Evolutionary conservation across 1,140 invertebrate species (phyloP), one percentile per base, ranked within the genome.

Genomic region (Nomia melanderi): DNA sequence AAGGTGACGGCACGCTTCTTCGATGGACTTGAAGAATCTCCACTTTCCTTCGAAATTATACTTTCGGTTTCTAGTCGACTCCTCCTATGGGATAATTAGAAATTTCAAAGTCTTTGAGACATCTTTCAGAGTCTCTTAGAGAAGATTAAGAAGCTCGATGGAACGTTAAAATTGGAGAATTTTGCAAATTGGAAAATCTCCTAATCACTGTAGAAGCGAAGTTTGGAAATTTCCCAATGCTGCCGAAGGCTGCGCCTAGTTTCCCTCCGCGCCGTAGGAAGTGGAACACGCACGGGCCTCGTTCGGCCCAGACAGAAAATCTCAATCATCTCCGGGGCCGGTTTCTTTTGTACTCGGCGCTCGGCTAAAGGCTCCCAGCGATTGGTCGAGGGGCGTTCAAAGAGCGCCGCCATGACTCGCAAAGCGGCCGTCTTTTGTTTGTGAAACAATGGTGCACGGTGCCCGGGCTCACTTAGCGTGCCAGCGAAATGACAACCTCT

Each of bases 381-480:
- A 92, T 92, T 92, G 90, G 91, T 80, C 88, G 82, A 88, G 87
- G 89, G 90, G 88, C 89, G 89, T 90, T 90, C 90, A 92, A 92
- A 92, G 91, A 88, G 77, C 83, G 88, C 90, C 90, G 91, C 90
- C 90, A 90, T 92, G 91, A 92, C 91, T 91, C 86, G 88, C 86
- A 82, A 85, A 85, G 73, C 82, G 80, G 78, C 81, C 84, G 81
- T 86, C 87, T 88, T 88, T 89, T 89, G 88, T 89, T 89, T 89
- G 88, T 88, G 88, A 89, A 89, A 89, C 88, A 89, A 89, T 88
- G 86, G 87, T 82, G 88, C 81, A 79, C 79, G 82, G 82, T 81
- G 80, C 77, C 44, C 70, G 77, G 54, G 74, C 85, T 89, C 86
- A 88, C 88, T 89, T 89, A 87, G 83, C 85, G 84, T 78, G 85